These are phyloP conservation scores for Drosophila arawakana DNA, from an alignment of 1,140 invertebrate species.

Conservation along the genomic window DNA sequence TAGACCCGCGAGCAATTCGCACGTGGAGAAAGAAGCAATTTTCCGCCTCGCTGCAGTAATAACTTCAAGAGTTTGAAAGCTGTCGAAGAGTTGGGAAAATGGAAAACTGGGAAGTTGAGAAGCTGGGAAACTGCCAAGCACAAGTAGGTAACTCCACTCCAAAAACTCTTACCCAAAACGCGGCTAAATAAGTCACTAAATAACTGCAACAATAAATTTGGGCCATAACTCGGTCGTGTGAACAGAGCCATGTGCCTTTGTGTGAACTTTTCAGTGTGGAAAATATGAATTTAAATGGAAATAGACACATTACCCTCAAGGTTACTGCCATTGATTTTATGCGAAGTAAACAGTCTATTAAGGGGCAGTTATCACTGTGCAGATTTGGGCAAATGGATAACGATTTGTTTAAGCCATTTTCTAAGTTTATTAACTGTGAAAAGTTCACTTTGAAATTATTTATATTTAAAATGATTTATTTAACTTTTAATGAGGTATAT, in stretches of 20 bases:
- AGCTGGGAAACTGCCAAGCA: neutral
- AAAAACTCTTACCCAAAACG: neutral
- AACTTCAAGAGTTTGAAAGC: conserved; percentile 50
- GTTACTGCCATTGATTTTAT: conserved; percentile 2
- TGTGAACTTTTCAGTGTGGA: neutral
- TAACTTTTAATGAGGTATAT: no score
- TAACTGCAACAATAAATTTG: conserved; percentile 43
- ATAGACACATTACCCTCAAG: neutral
- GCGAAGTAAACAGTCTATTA: no score
- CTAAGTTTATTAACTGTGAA: no score
- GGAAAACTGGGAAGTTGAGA: neutral
- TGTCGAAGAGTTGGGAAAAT: conserved; percentile 15
- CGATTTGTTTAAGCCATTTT: no score
- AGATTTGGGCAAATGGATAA: no score
- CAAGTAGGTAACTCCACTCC: neutral
- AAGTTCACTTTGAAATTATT: no score
- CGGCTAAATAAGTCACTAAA: conserved; percentile 29
- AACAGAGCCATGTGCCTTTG: conserved; percentile 6
- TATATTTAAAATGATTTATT: no score
- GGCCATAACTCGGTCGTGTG: conserved; percentile 24
- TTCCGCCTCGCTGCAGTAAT: conserved; percentile 63
- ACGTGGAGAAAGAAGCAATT: conserved; percentile 59
- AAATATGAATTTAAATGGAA: conserved; percentile 3
- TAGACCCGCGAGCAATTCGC: conserved; percentile 46
- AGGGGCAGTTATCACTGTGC: no score